These are phyloP conservation scores for Busseola fusca DNA, from an alignment of 2,888 invertebrate species.

Conservation along the genomic window DNA sequence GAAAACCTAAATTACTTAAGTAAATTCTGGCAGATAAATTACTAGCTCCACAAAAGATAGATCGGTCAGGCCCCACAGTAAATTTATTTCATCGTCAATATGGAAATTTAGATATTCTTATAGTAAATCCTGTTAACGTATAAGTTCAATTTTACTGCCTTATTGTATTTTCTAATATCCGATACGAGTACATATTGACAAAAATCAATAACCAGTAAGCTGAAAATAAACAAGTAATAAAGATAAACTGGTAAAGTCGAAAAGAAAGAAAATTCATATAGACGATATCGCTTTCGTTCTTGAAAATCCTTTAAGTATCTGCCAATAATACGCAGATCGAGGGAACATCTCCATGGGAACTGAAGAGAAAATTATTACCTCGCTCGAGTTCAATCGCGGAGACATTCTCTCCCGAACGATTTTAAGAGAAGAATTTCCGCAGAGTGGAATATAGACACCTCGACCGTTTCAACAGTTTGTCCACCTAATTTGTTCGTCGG, in stretches of 20 bases:
- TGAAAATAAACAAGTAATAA: constrained; percentile 48
- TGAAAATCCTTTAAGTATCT: constrained; percentile 75
- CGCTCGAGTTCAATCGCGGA: constrained; percentile 79
- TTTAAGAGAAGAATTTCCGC: constrained; percentile 84
- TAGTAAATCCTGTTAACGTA: constrained; percentile 27
- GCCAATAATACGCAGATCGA: constrained; percentile 80
- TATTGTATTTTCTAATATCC: constrained; percentile 34
- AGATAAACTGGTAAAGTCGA: constrained; percentile 43
- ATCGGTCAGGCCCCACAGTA: constrained; percentile 39
- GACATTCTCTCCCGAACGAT: constrained; percentile 78
- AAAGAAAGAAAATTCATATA: constrained; percentile 60
- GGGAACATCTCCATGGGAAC: constrained; percentile 75
- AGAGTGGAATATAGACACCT: constrained; percentile 87
- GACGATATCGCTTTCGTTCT: constrained; percentile 69
- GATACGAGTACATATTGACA: constrained; percentile 32
- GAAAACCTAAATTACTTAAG: constrained; percentile 64
- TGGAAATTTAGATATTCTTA: constrained; percentile 13
- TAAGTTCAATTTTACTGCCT: constrained; percentile 7
- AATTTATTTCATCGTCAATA: constrained; percentile 41
- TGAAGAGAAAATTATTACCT: constrained; percentile 84
- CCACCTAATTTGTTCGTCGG: constrained; percentile 88
- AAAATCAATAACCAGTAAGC: constrained; percentile 42
- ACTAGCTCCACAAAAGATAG: constrained; percentile 55
- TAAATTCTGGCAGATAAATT: constrained; percentile 64
- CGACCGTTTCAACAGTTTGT: constrained; percentile 88